Percentiles rank a stretch among this genome's conserved stretches.
These are phyloP conservation scores for Meandrina meandrites DNA, from an alignment of 92 coral and sea anemone species.

Conservation along the genomic window DNA sequence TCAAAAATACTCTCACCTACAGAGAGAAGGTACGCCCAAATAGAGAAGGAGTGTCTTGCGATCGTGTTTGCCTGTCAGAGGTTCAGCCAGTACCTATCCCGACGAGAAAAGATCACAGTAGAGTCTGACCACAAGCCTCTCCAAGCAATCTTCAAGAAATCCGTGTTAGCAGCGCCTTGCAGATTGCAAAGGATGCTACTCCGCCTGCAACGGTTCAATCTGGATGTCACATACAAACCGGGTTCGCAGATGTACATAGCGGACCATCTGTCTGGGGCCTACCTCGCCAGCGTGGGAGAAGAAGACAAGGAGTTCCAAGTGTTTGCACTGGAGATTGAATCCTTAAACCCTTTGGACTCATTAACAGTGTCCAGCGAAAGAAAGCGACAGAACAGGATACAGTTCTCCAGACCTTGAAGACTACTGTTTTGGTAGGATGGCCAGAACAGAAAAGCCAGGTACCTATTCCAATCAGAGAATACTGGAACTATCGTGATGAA, in stretches of 20 bases:
- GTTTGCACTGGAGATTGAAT: constrained; percentile 45
- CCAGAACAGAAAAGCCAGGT: too few species aligned
- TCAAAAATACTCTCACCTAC: too few species aligned
- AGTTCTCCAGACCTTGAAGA: too few species aligned
- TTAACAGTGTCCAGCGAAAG: constrained; percentile 35
- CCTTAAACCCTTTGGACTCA: constrained; percentile 26
- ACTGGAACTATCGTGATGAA: too few species aligned
- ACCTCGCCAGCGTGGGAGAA: constrained; percentile 5
- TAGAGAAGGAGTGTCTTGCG: too few species aligned
- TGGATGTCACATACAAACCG: constrained; percentile 57
- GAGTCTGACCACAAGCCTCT: constrained; percentile 56
- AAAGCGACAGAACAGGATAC: too few species aligned
- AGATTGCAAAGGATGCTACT: constrained; percentile 47
- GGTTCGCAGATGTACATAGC: constrained; percentile 62
- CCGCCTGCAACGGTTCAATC: constrained; percentile 42
- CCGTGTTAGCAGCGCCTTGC: constrained; percentile 33
- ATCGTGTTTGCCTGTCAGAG: constrained; percentile 49
- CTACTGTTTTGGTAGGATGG: too few species aligned
- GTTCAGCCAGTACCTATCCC: constrained; percentile 35
- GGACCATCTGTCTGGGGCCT: constrained; percentile 60
- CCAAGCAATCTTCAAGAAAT: constrained; percentile 43
- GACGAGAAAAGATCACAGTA: constrained; percentile 32
- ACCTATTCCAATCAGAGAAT: too few species aligned
- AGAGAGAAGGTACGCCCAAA: too few species aligned
- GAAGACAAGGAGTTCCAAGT: constrained; percentile 56